A percentile compares a stretch with the other conserved stretches of the same genome.
Evolutionary conservation across 2,888 invertebrate species (phyloP).

Genomic region (Unio pictorum): DNA sequence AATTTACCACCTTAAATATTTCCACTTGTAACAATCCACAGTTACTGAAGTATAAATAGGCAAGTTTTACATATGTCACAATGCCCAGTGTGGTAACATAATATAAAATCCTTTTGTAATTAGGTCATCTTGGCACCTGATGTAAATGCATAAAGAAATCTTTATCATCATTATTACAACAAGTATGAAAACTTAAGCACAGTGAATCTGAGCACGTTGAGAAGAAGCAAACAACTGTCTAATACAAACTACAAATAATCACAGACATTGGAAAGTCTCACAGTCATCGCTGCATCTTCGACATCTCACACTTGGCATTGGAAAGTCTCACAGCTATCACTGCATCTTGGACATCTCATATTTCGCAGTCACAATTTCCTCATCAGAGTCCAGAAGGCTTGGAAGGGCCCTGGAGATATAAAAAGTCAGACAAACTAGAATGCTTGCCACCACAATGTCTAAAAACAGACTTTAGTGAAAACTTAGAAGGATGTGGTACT

Average conservation of each 20-base stretch:
- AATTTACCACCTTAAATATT: too few relatives aligned
- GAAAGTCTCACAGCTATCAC: conserved; percentile 68
- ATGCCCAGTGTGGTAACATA: too few relatives aligned
- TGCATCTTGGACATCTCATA: conserved; percentile 72
- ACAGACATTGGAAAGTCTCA: conserved; percentile 67
- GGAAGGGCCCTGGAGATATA: conserved; percentile 58
- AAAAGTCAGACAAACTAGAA: background rate
- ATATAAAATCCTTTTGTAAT: too few relatives aligned
- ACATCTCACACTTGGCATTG: conserved; percentile 70
- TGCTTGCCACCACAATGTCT: background rate
- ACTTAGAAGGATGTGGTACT: too few relatives aligned
- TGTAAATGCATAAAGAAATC: too few relatives aligned
- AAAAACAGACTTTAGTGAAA: background rate
- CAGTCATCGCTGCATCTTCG: conserved; percentile 70
- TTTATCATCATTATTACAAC: too few relatives aligned
- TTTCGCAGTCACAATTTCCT: conserved; percentile 69
- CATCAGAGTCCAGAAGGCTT: conserved; percentile 68
- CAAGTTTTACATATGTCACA: too few relatives aligned
- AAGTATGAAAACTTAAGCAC: too few relatives aligned
- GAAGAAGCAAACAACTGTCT: background rate
- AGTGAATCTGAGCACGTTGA: too few relatives aligned
- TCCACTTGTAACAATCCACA: too few relatives aligned
- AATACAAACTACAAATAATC: background rate
- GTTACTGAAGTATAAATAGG: too few relatives aligned
- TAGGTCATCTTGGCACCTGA: too few relatives aligned